Evolutionary conservation across 2,113 vertebrate genomes (phyloP).

Genomic region (Sapajus apella): DNA sequence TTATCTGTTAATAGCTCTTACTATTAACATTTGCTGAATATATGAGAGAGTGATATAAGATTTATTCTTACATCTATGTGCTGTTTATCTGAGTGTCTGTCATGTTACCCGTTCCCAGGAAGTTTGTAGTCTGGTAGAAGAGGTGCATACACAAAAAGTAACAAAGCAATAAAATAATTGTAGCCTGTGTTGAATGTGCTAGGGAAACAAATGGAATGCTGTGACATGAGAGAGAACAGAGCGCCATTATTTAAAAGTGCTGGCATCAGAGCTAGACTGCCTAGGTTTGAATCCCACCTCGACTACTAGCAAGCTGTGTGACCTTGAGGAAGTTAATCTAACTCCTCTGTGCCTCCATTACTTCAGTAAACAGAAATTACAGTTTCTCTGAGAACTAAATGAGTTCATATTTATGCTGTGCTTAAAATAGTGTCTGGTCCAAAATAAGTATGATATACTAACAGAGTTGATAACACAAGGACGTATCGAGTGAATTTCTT

Average conservation of each 20-base stretch:
- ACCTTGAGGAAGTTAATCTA: background rate
- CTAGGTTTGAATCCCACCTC: background rate
- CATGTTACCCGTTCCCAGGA: background rate
- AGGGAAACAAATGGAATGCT: background rate
- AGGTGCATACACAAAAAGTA: background rate
- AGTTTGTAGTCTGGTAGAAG: background rate
- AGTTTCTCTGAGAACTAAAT: background rate
- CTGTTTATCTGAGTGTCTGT: background rate
- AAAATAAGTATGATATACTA: background rate
- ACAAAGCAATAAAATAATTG: background rate
- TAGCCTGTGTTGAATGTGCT: background rate
- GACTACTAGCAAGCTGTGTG: background rate
- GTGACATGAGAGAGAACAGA: background rate
- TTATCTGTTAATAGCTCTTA: no score
- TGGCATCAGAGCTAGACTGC: background rate
- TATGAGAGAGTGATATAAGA: background rate
- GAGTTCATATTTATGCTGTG: background rate
- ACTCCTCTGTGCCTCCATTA: background rate
- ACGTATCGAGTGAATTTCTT: background rate
- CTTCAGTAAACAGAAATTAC: background rate
- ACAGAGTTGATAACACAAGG: background rate
- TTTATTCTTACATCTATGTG: background rate
- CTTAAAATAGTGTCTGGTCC: background rate
- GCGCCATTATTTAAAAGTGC: background rate
- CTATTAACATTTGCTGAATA: no score